These are phyloP conservation scores for Anolis sagrei DNA, from an alignment of 2,113 vertebrate genomes.

Conservation along the genomic window DNA sequence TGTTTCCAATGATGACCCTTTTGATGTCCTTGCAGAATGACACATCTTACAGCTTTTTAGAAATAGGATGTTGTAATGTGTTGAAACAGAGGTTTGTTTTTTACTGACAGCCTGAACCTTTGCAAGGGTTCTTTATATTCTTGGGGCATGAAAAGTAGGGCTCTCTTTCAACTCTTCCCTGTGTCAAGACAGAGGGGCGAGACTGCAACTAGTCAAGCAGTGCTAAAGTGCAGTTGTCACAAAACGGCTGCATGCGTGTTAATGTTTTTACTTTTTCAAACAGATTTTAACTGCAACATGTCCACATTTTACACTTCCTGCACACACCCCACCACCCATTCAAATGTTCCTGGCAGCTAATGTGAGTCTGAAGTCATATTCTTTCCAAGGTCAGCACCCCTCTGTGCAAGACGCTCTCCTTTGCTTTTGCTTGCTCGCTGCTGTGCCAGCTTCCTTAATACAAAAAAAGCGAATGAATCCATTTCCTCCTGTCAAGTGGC, in stretches of 20 bases:
- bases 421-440: constrained; percentile 1
- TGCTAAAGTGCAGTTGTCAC: neutral
- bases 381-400: neutral
- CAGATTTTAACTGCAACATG: neutral
- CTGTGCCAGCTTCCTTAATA: neutral
- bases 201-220: neutral
- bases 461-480: neutral
- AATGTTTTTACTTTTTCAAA: neutral
- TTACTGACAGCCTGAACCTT: too few species aligned
- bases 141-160: neutral
- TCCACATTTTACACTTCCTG: neutral
- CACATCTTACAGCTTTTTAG: too few species aligned
- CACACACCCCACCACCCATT: neutral
- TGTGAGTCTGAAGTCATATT: neutral
- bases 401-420: neutral
- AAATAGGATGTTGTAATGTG: too few species aligned
- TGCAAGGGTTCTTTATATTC: too few species aligned
- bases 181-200: neutral
- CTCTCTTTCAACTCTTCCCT: neutral
- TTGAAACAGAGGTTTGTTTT: too few species aligned
- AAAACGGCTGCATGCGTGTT: too few species aligned
- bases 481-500: constrained; percentile 15
- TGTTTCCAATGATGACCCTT: too few species aligned
- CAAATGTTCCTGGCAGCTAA: neutral
- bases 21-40: too few species aligned